Evolutionary conservation across 1,140 invertebrate genomes (phyloP), one percentile per base, ranked within the genome.

Genomic region (Phocides pigmalion): DNA sequence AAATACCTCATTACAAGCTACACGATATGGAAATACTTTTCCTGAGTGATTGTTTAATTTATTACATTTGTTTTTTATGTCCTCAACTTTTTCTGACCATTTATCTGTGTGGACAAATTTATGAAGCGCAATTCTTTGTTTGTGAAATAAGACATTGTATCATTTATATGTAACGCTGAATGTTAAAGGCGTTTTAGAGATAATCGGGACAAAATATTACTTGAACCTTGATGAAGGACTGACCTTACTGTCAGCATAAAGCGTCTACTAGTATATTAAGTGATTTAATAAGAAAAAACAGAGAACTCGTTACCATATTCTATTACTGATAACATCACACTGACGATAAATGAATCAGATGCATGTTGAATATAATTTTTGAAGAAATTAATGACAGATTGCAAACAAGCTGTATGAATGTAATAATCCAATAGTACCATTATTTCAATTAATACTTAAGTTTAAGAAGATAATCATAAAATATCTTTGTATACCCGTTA

Each of bases 161-260:
- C 74, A 70, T 67, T 74, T 63, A 58, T 11, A 17, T 25, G 61
- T 65, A 80, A 72, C 64, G 76, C 68, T 77, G 66, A 79, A 76
- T 68, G 76, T 79, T 76, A 80, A 85, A 77, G 69, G 70, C 70
- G 58, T 81, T 85, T 82, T 79, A 71, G 42, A 81, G 83, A 88
- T 88, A 84, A 86, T 85, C 79, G 76, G 63, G 51, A 79, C 71
- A 72, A 86, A 88, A 88, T 86, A 90, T 88, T 74, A 70, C 80
- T 54, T 41, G 74, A 14, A 65, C 62, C 46, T 71, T 70, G 81
- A 85, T 84, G 86, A 81, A 79, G 77, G n/a, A 51, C 49, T 51
- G 16, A 9, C 22, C 22, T 15, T 15, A 51, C 15, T 15, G 49
- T 14, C 15, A 11, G 37, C 49, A 37, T 35, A 35, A 14, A 32